These are phyloP conservation scores for Amphiprion percula DNA, from an alignment of 2,113 vertebrate species.

Conservation along the genomic window DNA sequence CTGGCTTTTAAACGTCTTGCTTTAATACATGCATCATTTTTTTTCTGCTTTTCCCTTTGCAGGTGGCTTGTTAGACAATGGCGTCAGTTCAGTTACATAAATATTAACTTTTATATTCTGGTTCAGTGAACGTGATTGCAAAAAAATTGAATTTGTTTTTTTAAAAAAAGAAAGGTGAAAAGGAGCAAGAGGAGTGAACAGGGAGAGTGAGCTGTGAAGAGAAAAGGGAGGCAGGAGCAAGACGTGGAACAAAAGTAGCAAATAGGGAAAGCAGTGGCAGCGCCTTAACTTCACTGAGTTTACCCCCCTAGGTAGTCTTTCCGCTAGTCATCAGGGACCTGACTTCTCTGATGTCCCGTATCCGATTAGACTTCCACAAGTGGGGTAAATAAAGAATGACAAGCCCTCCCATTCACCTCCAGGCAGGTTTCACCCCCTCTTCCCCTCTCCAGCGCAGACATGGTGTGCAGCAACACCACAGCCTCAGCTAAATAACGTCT, in stretches of 20 bases:
- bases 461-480: conserved; percentile 18
- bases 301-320: conserved; percentile 63
- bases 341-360: conserved; percentile 58
- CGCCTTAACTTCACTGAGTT: conserved; percentile 60
- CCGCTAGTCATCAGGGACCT: conserved; percentile 69
- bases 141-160: neutral
- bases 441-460: conserved; percentile 22
- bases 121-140: neutral
- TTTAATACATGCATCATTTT: conserved; percentile 14
- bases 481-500: conserved; percentile 17
- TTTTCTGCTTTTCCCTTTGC: neutral
- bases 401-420: conserved; percentile 53
- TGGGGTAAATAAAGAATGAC: conserved; percentile 77
- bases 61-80: neutral
- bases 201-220: conserved; percentile 2
- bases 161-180: neutral
- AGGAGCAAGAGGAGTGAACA: neutral
- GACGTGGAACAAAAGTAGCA: conserved; percentile 34
- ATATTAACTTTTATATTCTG: neutral
- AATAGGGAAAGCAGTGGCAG: conserved; percentile 49
- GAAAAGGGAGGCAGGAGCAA: conserved; percentile 28
- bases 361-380: conserved; percentile 71
- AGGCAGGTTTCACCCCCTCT: conserved; percentile 56
- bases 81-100: neutral
- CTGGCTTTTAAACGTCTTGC: conserved; percentile 19